Evolutionary conservation across 2,888 invertebrate species (phyloP), one percentile per base, ranked within the genome.

Genomic region (Sinopyrophorus schimmeli): DNA sequence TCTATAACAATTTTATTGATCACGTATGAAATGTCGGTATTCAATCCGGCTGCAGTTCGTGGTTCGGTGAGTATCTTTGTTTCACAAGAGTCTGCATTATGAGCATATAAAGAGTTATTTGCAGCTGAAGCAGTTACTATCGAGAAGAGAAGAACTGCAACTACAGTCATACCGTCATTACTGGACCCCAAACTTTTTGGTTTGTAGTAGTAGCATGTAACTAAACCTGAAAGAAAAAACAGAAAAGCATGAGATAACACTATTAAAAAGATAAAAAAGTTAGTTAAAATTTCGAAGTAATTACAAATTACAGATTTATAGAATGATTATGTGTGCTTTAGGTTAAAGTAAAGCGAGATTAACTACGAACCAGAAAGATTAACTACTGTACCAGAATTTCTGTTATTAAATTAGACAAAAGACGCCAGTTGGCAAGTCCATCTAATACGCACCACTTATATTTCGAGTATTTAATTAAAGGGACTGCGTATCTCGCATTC

Each of bases 101-200:
- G 61, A 71, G 62, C 52, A 58, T 54, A 57, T 55, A 58, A 53
- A 55, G 64, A 62, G 60, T 61, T 61, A 64, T 70, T 70, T 73
- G 76, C 75, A 68, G 74, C 74, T 65, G 75, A 74, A 65, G 73
- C 74, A 67, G 76, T 69, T 63, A 74, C 71, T 64, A 74, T 69
- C 66, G 76, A 72, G 69, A 75, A 66, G 61, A 74, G 65, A 59
- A 62, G 52, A 49, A 60, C 53, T 54, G 66, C 60, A 58, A 59
- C 65, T 65, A 63, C 64, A 60, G 67, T 72, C 73, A 73, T 73
- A 55, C 69, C 72, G 70, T 68, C 71, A 71, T 73, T 62, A 66
- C 54, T 57, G 40, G 28, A 41, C 24, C 42, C 52, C 40, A 43
- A 46, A 37, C 50, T 44, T 49, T 39, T 44, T 47, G 32, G 26